Conservation (phyloP, 2,888 invertebrate species). For the Pecten maximus region DNA sequence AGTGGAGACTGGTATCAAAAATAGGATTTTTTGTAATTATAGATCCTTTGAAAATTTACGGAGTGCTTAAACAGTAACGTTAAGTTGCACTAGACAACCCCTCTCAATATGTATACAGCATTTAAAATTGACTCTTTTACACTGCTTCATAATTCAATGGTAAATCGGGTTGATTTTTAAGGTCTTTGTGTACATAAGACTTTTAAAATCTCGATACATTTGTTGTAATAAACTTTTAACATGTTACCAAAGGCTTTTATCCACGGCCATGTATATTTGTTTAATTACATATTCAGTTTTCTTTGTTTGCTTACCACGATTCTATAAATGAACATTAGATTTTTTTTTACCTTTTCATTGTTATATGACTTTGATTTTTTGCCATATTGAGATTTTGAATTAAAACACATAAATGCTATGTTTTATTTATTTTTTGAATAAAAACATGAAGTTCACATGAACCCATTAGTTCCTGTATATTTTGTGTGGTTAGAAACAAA, state of each 20-base stretch:
- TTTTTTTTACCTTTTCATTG: constrained; percentile 22
- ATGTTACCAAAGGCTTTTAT: constrained; percentile 24
- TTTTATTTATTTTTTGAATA: neutral
- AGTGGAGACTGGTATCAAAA: constrained; percentile 24
- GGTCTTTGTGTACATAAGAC: constrained; percentile 30
- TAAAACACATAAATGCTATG: neutral
- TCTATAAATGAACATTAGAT: constrained; percentile 16
- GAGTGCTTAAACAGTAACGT: constrained; percentile 12
- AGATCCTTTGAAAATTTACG: neutral
- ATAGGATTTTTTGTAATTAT: constrained; percentile 28
- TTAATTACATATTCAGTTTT: constrained; percentile 8
- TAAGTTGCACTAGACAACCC: constrained; percentile 32
- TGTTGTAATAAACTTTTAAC: constrained; percentile 35
- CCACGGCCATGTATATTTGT: neutral
- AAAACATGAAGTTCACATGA: neutral
- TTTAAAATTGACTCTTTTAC: constrained; percentile 33
- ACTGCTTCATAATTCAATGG: neutral
- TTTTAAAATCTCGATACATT: constrained; percentile 35
- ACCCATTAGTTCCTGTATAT: neutral
- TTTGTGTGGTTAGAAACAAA: neutral
- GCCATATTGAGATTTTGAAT: neutral
- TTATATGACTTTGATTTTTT: neutral
- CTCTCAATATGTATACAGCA: constrained; percentile 11
- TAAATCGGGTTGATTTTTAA: constrained; percentile 32
- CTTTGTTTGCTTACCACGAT: neutral